Base-by-base conservation (phyloP, 2,797 vertebrate species). In the Lacerta agilis region DNA sequence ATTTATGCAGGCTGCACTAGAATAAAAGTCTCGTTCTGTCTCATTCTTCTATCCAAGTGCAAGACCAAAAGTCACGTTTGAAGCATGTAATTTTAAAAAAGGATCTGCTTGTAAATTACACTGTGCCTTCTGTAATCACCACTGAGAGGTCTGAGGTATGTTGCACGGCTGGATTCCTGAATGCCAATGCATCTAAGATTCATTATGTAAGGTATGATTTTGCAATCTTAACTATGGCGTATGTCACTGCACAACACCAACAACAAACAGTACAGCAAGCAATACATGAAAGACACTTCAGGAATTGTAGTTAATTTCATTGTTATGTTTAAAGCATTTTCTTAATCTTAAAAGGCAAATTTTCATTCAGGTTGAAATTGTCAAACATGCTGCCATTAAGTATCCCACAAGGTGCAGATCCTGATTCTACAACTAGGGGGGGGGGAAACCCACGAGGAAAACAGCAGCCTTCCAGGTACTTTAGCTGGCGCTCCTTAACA, bases 201-300 rank as follows among this genome's bases (percentile, higher is more conserved):
- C 18, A 0, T 13, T 3, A 18, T 72, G 11, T n/a, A 7, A 67
- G 3, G 3, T 6, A 58, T 0, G 0, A 77, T 17, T 87, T 90
- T 77, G 43, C 55, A 72, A 29, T 8, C 8, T 38, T 27, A 79
- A 69, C 1, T 20, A 55, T 36, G 3, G 55, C 27, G 18, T 67
- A 82, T 20, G 18, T 0, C 25, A 83, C 1, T 86, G 76, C 27
- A 87, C 43, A 66, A 79, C 33, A 41, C 2, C 17, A 85, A 18
- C 23, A 5, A 76, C 0, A 67, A 5, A 76, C 0, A 71, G 1
- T 2, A 80, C 18, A 18, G 61, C 0, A 20, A 33, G 83, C 81
- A 1, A 36, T 10, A 10, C 67, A 10, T 41, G 41, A 87, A 49
- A 82, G 49, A 36, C n/a, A 27, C 41, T 69, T 38, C 20, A 66